Base-by-base conservation (phyloP, 2,888 invertebrate genomes). In the Rotaria magnacalcarata region DNA sequence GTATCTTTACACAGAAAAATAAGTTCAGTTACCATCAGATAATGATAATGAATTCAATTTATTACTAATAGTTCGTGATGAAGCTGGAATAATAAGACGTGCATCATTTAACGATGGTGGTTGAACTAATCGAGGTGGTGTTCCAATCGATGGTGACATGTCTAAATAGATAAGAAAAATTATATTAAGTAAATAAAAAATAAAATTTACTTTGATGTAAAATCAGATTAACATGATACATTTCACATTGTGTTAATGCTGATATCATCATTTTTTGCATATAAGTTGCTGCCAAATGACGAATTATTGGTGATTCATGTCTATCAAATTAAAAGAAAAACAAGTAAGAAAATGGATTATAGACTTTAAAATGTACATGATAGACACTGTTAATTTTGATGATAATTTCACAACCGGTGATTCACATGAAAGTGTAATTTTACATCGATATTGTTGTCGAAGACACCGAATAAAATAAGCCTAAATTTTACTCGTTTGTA, bases 141-240 rank as follows among this genome's bases (percentile, higher is more conserved):
- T 67, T 34, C 67, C 67, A 67, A 67, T 67, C 6, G 67, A 34
- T 67, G 67, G 34, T 67, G 67, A 67, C 5, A 67, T 67, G 14
- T 67, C 67, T 67, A 41, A 11, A 27, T 10, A 11, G 8, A 67
- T n/a, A 6, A 19, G 2, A 67, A 4, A 5, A 21, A 21, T 21
- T 19, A 21, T 0, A 54, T 54, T 19, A 54, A 54, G 34, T 2
- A 34, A 34, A 2, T 34, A 54, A 19, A 5, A 54, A 54, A 54
- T 54, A 54, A 54, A 5, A 34, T 67, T 19, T 67, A 67, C 67
- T 67, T 67, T 67, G 67, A 34, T 67, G 67, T 67, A 67, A 41
- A 41, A 67, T 67, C 34, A 67, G 67, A 34, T 67, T 67, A 34
- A 67, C 67, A 67, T 67, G 67, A 67, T 67, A 67, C 67, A 67